A percentile compares a stretch with the other conserved stretches of the same genome.
phyloP scores from a whole-genome alignment of 2,797 vertebrate genomes.

The Micromesistius poutassou region DNA sequence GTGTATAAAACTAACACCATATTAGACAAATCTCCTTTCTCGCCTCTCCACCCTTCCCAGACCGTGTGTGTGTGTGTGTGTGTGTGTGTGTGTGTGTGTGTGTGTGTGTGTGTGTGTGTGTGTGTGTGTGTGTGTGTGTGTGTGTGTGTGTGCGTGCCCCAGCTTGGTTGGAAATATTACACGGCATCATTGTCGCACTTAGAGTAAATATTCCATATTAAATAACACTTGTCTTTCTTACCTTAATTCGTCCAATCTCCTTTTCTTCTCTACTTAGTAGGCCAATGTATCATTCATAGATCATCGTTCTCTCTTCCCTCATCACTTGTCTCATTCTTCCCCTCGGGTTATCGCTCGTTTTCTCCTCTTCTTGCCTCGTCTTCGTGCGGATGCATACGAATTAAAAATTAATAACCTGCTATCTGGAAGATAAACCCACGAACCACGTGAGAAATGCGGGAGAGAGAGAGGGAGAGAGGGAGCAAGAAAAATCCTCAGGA shows the following conservation, averaged over 20 bases:
- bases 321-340: slow-evolving; percentile 59
- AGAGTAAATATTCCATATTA: too few relatives aligned
- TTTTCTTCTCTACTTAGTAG: slow-evolving; percentile 62
- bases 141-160: slow-evolving; percentile 2
- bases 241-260: slow-evolving; percentile 74
- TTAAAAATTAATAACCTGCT: slow-evolving; percentile 73
- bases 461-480: background rate
- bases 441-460: slow-evolving; percentile 31
- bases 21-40: slow-evolving; percentile 60
- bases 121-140: too few relatives aligned
- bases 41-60: slow-evolving; percentile 27
- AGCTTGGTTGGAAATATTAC: slow-evolving; percentile 32
- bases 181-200: slow-evolving; percentile 34
- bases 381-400: slow-evolving; percentile 78
- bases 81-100: too few relatives aligned
- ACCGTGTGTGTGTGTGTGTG: too few relatives aligned
- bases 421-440: slow-evolving; percentile 57
- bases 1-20: slow-evolving; percentile 4
- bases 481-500: slow-evolving; percentile 37
- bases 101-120: too few relatives aligned
- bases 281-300: slow-evolving; percentile 62
- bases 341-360: slow-evolving; percentile 63
- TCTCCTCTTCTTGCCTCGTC: slow-evolving; percentile 64
- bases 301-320: slow-evolving; percentile 65
- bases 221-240: slow-evolving; percentile 61